These are phyloP conservation scores for Lutjanus argentimaculatus DNA, from an alignment of 2,797 vertebrate genomes.

Conservation along the genomic window DNA sequence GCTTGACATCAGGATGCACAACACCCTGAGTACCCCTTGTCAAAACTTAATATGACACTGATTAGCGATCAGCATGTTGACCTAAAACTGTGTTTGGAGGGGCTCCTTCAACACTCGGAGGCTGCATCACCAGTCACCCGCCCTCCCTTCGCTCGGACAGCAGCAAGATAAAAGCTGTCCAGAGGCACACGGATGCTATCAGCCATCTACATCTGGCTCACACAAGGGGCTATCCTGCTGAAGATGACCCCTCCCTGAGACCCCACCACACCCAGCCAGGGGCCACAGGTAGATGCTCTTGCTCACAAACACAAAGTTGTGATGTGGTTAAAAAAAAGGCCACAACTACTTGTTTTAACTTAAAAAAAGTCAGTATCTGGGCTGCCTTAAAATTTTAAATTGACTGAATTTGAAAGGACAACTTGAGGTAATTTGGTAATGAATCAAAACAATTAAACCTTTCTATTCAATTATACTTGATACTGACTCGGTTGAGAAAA, in stretches of 20 bases:
- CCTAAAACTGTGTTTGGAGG: too few species aligned
- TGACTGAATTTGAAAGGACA: too few species aligned
- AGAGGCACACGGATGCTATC: neutral
- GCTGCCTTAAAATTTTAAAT: too few species aligned
- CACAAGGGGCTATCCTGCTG: neutral
- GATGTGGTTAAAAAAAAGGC: neutral
- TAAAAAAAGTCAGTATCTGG: too few species aligned
- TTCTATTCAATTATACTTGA: too few species aligned
- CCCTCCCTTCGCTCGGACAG: neutral
- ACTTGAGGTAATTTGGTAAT: too few species aligned
- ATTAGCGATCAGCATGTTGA: neutral
- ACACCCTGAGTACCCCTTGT: neutral
- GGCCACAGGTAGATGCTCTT: slow-evolving; percentile 8
- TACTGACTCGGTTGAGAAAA: too few species aligned
- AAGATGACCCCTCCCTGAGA: slow-evolving; percentile 9
- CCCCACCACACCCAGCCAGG: slow-evolving; percentile 1
- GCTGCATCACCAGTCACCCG: neutral
- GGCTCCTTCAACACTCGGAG: slow-evolving; percentile 1
- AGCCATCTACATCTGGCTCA: slow-evolving; percentile 17
- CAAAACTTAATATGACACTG: neutral
- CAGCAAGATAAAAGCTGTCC: slow-evolving; percentile 10
- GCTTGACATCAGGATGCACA: neutral
- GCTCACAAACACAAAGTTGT: neutral
- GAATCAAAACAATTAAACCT: too few species aligned
- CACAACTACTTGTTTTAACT: too few species aligned